Evolutionary conservation across 2,888 invertebrate genomes (phyloP), one percentile per base, ranked within the genome.

Genomic region (Arrhopalites spinosus): DNA sequence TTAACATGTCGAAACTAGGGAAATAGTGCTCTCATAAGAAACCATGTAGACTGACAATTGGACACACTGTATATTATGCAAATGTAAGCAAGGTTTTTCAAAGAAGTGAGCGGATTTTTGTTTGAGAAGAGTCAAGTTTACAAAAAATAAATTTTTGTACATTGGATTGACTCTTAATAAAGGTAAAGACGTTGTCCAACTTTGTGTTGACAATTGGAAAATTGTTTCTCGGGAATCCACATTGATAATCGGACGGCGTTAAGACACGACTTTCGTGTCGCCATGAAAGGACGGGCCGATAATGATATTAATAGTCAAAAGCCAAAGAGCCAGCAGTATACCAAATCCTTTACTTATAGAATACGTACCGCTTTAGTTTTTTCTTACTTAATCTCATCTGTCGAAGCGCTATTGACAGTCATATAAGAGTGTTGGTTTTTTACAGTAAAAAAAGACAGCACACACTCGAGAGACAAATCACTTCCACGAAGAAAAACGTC

Each of bases 151-250:
- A 11, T 36, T 3, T 36, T 36, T 23, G 29, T 29, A 68, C 50
- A 30, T 43, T 45, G 30, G 17, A 43, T 66, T 15, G 17, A 30
- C 20, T 43, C 1, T 23, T 53, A 53, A 66, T 64, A 61, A 61
- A 75, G 69, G 50, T 64, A 61, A 61, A 75, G 69, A 68, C 66
- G 70, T 61, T 75, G 75, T 20, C 68, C 75, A 77, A 72, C 77
- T 63, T 75, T 77, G 77, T 77, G 77, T 77, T 75, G 77, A 75
- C 77, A 75, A 77, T 77, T 77, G 72, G 68, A 68, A 77, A 77
- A 77, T 77, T 63, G 77, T 77, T 77, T 77, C 77, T 77, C 72
- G 61, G 69, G 77, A 77, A 77, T 67, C 43, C 25, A 68, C 59
- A 59, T 70, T 59, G 23, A 56, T 36, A 59, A 70, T 59, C 59